Conservation (phyloP, 2,888 invertebrate species). For the Rhingia campestris region DNA sequence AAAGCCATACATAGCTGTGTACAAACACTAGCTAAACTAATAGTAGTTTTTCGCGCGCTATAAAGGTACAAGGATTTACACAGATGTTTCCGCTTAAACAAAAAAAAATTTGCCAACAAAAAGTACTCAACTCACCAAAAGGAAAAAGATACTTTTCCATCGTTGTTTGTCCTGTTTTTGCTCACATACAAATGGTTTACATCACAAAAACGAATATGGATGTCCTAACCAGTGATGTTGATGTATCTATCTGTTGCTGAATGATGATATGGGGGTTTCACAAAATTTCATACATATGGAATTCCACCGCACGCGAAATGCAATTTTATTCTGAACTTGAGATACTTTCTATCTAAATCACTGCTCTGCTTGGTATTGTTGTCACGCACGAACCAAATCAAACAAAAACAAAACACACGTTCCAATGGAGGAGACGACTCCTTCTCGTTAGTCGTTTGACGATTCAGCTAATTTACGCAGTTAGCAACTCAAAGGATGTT, state of each 20-base stretch:
- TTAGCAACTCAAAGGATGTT: not conserved
- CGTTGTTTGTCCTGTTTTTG: constrained; percentile 27
- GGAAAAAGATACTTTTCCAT: constrained; percentile 51
- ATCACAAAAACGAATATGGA: constrained; percentile 17
- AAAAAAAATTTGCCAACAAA: constrained; percentile 1
- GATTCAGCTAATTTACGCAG: constrained; percentile 25
- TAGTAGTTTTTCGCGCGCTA: constrained; percentile 23
- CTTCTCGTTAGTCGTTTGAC: not conserved
- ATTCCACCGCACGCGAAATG: not conserved
- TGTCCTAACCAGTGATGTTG: constrained; percentile 17
- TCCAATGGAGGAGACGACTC: not conserved
- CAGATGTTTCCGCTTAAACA: constrained; percentile 22
- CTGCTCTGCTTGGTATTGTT: constrained; percentile 1
- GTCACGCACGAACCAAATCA: not conserved
- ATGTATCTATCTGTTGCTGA: constrained; percentile 24
- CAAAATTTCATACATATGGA: not conserved
- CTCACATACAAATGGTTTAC: constrained; percentile 19
- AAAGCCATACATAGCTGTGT: not conserved
- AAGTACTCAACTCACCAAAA: constrained; percentile 30
- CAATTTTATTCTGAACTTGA: constrained; percentile 20
- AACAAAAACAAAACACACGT: not conserved
- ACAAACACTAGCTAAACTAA: constrained; percentile 12
- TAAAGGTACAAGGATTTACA: constrained; percentile 13
- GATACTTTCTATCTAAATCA: constrained; percentile 2
- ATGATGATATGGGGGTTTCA: not conserved